phyloP scores from a whole-genome alignment of 2,888 invertebrate genomes.

The Bedellia somnulentella region DNA sequence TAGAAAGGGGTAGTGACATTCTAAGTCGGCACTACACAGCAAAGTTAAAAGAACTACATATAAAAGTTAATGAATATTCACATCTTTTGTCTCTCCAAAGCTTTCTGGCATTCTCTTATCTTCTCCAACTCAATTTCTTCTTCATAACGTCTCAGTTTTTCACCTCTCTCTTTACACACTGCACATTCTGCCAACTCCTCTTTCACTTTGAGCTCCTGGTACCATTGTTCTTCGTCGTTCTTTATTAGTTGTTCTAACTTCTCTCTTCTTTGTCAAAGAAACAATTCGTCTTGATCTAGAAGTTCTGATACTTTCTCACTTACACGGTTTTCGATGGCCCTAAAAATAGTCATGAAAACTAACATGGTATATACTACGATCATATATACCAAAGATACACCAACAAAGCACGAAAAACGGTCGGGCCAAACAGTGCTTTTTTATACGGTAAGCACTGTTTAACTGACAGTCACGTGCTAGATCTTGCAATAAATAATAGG shows the following conservation, averaged over 20 bases:
- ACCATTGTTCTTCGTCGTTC: conserved; percentile 24
- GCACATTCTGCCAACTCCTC: conserved; percentile 25
- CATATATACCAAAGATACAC: too few relatives aligned
- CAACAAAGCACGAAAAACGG: too few relatives aligned
- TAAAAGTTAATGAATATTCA: conserved; percentile 16
- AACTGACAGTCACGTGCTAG: too few relatives aligned
- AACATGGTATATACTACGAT: too few relatives aligned
- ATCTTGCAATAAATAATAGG: too few relatives aligned
- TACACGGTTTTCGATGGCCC: conserved; percentile 35
- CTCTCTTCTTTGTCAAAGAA: conserved; percentile 39
- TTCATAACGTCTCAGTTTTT: conserved; percentile 19
- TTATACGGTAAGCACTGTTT: too few relatives aligned
- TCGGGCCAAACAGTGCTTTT: too few relatives aligned
- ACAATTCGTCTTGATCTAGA: conserved; percentile 29
- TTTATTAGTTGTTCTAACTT: conserved; percentile 25
- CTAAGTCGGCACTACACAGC: too few relatives aligned
- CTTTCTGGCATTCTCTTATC: conserved; percentile 33
- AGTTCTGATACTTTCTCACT: conserved; percentile 29
- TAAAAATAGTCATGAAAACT: too few relatives aligned
- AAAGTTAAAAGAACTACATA: not conserved
- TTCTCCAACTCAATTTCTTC: conserved; percentile 34
- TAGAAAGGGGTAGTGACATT: too few relatives aligned
- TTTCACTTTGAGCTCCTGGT: conserved; percentile 24
- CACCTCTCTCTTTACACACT: conserved; percentile 20
- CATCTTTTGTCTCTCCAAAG: conserved; percentile 45